Conservation (phyloP, 2,797 vertebrate species). For the Kryptolebias ocellatus region DNA sequence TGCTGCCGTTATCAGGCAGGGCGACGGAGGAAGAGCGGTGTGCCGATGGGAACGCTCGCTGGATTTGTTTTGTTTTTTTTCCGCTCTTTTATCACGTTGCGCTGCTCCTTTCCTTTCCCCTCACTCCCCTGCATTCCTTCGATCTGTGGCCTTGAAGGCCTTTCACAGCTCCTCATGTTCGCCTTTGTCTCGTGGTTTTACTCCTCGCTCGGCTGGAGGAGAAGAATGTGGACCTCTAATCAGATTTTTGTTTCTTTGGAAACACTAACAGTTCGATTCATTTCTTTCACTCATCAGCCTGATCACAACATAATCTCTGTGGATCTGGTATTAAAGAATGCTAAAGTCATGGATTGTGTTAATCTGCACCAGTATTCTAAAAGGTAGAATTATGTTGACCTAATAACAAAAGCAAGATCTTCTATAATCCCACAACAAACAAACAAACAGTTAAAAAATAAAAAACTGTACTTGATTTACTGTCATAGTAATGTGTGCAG, state of each 20-base stretch:
- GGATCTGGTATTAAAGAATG: no score
- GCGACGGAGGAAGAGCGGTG: slow-evolving; percentile 22
- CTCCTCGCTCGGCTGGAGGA: not conserved
- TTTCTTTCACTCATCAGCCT: no score
- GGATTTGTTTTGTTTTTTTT: slow-evolving; percentile 40
- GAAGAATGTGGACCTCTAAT: not conserved
- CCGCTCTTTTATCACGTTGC: slow-evolving; percentile 25
- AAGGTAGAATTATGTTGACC: no score
- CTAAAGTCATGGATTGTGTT: no score
- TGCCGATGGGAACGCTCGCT: slow-evolving; percentile 33
- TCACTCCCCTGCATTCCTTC: slow-evolving; percentile 43
- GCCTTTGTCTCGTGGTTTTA: slow-evolving; percentile 13
- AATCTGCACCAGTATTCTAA: no score
- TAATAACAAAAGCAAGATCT: no score
- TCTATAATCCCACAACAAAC: no score
- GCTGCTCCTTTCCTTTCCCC: slow-evolving; percentile 43
- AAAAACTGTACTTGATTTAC: no score
- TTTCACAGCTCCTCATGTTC: slow-evolving; percentile 23
- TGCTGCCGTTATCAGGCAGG: slow-evolving; percentile 63
- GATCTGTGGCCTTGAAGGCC: slow-evolving; percentile 46
- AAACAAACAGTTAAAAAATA: no score
- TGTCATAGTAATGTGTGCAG: no score
- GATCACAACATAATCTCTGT: no score
- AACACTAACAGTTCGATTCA: no score
- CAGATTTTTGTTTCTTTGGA: not conserved